A percentile compares a stretch with the other conserved stretches of the same genome.
Conservation (phyloP, 2,888 invertebrate species). For the Portevinia maculata region DNA sequence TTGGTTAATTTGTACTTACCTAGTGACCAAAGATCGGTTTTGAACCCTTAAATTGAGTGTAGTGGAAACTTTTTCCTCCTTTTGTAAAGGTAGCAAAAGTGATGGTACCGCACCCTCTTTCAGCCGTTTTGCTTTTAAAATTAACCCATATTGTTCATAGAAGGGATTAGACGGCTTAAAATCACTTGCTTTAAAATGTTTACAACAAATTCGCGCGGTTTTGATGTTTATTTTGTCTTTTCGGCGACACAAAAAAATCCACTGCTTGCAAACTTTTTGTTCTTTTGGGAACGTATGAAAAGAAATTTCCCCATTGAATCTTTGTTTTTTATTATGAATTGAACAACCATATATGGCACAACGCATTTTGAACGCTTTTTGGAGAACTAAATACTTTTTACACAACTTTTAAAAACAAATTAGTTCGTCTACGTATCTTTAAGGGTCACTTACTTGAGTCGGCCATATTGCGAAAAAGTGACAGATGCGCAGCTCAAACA, state of each 20-base stretch:
- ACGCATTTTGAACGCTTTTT: too few species aligned
- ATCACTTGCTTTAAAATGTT: constrained; percentile 10
- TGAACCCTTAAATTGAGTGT: not conserved
- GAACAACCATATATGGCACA: too few species aligned
- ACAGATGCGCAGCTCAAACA: too few species aligned
- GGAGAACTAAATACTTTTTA: too few species aligned
- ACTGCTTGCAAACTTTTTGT: not conserved
- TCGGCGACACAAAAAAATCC: constrained; percentile 15
- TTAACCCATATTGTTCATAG: constrained; percentile 10
- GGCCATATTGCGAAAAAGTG: too few species aligned
- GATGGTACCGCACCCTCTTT: constrained; percentile 16
- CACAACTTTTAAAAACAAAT: too few species aligned
- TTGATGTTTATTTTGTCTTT: not conserved
- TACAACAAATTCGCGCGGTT: constrained; percentile 1
- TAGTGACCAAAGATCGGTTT: not conserved
- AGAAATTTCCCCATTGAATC: not conserved
- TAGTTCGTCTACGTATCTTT: too few species aligned
- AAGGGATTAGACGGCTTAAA: constrained; percentile 2
- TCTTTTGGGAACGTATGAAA: constrained; percentile 1
- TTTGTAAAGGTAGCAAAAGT: constrained; percentile 17
- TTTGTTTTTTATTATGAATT: too few species aligned
- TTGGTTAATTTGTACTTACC: not conserved
- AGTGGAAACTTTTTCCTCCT: constrained; percentile 1
- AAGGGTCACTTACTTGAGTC: too few species aligned
- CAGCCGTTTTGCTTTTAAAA: not conserved